Evolutionary conservation across 2,797 vertebrate genomes (phyloP).

Genomic region (Cuniculus paca): DNA sequence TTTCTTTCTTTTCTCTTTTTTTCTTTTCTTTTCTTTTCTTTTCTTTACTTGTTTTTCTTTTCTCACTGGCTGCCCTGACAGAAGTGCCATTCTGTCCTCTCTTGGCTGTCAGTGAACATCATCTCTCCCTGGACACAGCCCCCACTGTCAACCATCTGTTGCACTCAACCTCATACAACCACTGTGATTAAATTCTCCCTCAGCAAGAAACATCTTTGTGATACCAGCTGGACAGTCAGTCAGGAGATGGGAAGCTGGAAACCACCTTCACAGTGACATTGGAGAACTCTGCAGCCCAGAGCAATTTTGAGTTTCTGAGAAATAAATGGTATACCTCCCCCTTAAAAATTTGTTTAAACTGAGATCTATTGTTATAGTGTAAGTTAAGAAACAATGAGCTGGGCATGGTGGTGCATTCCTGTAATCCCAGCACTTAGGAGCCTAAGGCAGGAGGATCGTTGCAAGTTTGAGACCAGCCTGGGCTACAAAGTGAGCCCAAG

Average conservation of each 20-base stretch:
- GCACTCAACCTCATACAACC: not conserved
- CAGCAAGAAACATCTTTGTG: not conserved
- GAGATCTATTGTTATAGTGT: not conserved
- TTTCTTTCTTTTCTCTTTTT: not conserved
- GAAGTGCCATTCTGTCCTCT: slow-evolving; percentile 3
- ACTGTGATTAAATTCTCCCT: not conserved
- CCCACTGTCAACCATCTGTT: not conserved
- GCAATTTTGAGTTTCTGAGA: slow-evolving; percentile 37
- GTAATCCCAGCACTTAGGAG: too few species aligned
- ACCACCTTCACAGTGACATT: not conserved
- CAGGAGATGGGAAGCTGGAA: slow-evolving; percentile 14
- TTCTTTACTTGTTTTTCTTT: not conserved
- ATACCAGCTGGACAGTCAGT: not conserved
- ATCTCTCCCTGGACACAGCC: not conserved
- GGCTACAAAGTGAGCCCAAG: too few species aligned
- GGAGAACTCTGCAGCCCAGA: slow-evolving; percentile 22
- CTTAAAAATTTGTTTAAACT: not conserved
- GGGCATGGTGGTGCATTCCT: too few species aligned
- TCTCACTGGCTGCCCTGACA: not conserved
- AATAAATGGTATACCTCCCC: not conserved
- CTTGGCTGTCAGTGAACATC: not conserved
- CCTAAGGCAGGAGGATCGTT: too few species aligned
- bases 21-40: not conserved
- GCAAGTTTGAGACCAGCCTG: too few species aligned
- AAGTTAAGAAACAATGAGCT: not conserved